Conservation (phyloP, 2,797 vertebrate genomes). For the Gambelia wislizenii region DNA sequence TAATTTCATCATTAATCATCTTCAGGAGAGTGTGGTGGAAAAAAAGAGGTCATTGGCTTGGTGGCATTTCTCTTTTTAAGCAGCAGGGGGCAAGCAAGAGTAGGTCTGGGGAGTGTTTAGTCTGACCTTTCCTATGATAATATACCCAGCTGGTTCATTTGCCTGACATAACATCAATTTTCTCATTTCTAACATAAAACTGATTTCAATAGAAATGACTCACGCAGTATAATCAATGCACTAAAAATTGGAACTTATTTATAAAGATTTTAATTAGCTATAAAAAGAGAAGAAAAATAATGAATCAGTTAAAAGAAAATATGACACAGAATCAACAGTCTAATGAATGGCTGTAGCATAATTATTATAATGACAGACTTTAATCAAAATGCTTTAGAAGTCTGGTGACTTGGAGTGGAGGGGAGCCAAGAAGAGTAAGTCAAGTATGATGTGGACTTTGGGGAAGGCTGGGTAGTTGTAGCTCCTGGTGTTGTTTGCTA, state of each 20-base stretch:
- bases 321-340: not conserved
- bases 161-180: not conserved
- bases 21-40: slow-evolving; percentile 19
- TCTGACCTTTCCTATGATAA: slow-evolving; percentile 20
- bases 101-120: not conserved
- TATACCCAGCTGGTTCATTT: not conserved
- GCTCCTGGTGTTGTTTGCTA: too few species aligned
- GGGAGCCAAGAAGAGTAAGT: not conserved
- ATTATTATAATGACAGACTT: not conserved
- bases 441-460: not conserved
- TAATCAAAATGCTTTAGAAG: not conserved
- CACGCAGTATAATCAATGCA: not conserved
- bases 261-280: not conserved
- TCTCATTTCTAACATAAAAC: not conserved
- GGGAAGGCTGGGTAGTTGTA: not conserved
- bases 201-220: not conserved
- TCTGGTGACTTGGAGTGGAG: not conserved
- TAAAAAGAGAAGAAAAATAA: not conserved
- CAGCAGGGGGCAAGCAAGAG: slow-evolving; percentile 62
- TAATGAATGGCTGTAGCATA: not conserved
- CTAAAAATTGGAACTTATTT: not conserved
- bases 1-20: slow-evolving; percentile 59
- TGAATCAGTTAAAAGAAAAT: not conserved
- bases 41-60: slow-evolving; percentile 24
- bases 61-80: slow-evolving; percentile 36